Conservation (phyloP, 2,888 invertebrate genomes). For the Thelaira solivaga region DNA sequence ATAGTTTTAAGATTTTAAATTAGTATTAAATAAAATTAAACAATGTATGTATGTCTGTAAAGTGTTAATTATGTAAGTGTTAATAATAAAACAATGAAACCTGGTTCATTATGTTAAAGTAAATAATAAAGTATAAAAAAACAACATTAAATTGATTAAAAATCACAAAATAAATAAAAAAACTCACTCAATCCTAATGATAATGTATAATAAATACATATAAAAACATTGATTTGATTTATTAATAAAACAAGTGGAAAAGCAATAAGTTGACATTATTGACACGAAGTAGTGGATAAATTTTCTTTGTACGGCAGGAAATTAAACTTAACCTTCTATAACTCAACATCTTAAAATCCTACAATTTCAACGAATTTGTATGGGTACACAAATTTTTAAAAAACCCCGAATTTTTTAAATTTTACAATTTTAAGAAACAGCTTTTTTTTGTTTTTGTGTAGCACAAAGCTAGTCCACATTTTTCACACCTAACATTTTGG, state of each 20-base stretch:
- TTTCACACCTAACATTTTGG: too few relatives aligned
- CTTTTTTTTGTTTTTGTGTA: too few relatives aligned
- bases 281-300: too few relatives aligned
- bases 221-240: background rate
- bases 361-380: too few relatives aligned
- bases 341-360: too few relatives aligned
- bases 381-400: too few relatives aligned
- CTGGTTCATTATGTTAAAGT: constrained; percentile 37
- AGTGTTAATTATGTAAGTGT: constrained; percentile 24
- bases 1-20: constrained; percentile 25
- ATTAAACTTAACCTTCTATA: too few relatives aligned
- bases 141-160: background rate
- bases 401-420: too few relatives aligned
- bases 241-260: background rate
- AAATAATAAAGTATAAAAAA: background rate
- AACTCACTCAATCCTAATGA: background rate
- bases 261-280: background rate
- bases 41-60: constrained; percentile 24
- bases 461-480: too few relatives aligned
- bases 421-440: too few relatives aligned
- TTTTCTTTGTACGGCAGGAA: background rate
- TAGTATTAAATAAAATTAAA: background rate
- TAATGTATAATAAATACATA: background rate
- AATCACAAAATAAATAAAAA: background rate
- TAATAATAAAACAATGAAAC: constrained; percentile 22